Evolutionary conservation across 2,113 vertebrate genomes (phyloP).

Genomic region (Anarrhichthys ocellatus): DNA sequence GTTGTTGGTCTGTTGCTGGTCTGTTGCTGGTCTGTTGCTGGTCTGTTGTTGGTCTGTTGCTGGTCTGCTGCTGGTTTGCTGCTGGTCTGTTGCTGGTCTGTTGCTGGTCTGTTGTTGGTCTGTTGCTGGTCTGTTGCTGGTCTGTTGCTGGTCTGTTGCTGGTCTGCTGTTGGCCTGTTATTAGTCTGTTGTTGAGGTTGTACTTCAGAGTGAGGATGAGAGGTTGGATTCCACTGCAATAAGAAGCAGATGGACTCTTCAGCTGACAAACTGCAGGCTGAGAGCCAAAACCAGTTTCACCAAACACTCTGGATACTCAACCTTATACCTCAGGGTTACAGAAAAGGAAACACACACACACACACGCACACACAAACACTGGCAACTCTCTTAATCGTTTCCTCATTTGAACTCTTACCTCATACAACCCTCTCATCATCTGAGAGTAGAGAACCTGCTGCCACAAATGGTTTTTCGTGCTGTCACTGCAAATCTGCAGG

Average conservation of each 20-base stretch:
- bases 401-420: conserved; percentile 46
- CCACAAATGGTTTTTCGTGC: conserved; percentile 48
- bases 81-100: no score
- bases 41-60: no score
- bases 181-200: no score
- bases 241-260: conserved; percentile 55
- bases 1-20: no score
- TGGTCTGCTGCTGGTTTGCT: no score
- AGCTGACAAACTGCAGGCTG: conserved; percentile 43
- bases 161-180: no score
- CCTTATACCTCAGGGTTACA: conserved; percentile 24
- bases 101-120: no score
- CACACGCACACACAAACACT: neutral
- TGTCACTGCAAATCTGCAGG: conserved; percentile 18
- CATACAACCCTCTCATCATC: conserved; percentile 45
- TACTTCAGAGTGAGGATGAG: conserved; percentile 46
- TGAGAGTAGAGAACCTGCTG: conserved; percentile 48
- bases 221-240: conserved; percentile 42
- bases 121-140: no score
- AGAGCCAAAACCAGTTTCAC: conserved; percentile 48
- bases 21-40: no score
- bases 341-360: conserved; percentile 13
- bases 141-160: no score
- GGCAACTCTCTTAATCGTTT: conserved; percentile 34
- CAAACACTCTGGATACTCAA: conserved; percentile 36